phyloP scores from a whole-genome alignment of 2,888 invertebrate genomes.

The Agriopis leucophaearia region DNA sequence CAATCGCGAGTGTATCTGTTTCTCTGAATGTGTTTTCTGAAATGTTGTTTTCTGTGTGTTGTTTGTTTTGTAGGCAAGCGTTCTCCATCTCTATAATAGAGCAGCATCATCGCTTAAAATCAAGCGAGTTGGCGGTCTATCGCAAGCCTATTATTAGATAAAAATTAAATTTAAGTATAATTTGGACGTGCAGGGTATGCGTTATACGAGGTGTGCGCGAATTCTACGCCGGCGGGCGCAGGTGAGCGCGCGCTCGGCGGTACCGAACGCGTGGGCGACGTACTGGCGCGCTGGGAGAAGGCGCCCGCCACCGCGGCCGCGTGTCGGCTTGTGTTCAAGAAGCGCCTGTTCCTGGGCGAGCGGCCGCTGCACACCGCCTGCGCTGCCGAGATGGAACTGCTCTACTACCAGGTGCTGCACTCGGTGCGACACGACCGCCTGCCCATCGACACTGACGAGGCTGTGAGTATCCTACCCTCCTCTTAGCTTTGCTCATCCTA shows the following conservation, averaged over 20 bases:
- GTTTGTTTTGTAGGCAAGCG: too few relatives aligned
- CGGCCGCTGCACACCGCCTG: conserved; percentile 81
- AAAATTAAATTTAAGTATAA: neutral
- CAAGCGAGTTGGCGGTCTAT: too few relatives aligned
- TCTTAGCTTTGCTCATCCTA: neutral
- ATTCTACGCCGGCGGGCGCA: conserved; percentile 83
- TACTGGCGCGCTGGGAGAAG: conserved; percentile 98
- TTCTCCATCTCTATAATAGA: too few relatives aligned
- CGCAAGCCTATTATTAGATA: too few relatives aligned
- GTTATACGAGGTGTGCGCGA: conserved; percentile 96
- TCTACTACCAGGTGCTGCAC: conserved; percentile 97
- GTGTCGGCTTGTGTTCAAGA: conserved; percentile 83
- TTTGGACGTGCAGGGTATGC: conserved; percentile 90
- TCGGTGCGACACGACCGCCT: conserved; percentile 96
- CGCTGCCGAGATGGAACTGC: conserved; percentile 96
- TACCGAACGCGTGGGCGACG: conserved; percentile 96
- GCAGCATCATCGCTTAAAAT: too few relatives aligned
- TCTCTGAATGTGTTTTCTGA: too few relatives aligned
- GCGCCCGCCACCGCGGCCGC: conserved; percentile 91
- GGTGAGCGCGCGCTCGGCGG: conserved; percentile 93
- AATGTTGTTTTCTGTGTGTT: too few relatives aligned
- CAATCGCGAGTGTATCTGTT: too few relatives aligned
- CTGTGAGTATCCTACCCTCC: conserved; percentile 87
- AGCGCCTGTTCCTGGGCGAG: conserved; percentile 80
- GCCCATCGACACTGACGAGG: conserved; percentile 97